Base-by-base conservation (phyloP, 2,113 vertebrate species). In the Tricholaema leucomelas region DNA sequence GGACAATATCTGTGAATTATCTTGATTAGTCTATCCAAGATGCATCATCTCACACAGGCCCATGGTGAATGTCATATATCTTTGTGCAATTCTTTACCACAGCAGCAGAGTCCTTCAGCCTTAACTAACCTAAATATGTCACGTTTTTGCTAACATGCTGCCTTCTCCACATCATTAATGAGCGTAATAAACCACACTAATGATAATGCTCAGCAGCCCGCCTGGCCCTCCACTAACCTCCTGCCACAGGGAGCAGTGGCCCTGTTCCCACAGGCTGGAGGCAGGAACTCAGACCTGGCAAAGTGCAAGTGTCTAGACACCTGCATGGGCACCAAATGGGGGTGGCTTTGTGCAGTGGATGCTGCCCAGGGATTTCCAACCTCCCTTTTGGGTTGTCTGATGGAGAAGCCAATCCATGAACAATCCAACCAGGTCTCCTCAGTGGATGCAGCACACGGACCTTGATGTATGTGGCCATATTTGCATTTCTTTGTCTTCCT, bases 91-190 rank as follows among this genome's bases (percentile, higher is more conserved):
- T 71, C 75, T 80, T 56, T 80, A 84, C 67, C 60, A 46, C 81
- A 73, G 63, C 87, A 85, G 75, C 1, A 0, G 38, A 82, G 87
- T 93, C 89, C 81, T 88, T 91, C 95, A 95, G 88, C 85, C 87
- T 90, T 90, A 88, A 90, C 93, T 91, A 96, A 94, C 92, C 90
- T 86, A 88, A 95, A 95, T 95, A 86, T 87, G 90, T 94, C 92
- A 94, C 55, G 64, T 95, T 94, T 94, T 93, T 70, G 50, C 92
- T 90, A 91, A 90, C 83, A 81, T 0, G 8, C 74, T 91, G 77
- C 83, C 92, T 92, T 93, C 92, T 95, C 83, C 92, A 84, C 90
- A 81, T 88, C 92, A 73, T 90, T 95, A 94, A 93, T 70, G 86
- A 94, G 88, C 0, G 2, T 79, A 93, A 91, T 84, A 91, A 95